A percentile compares a stretch with the other conserved stretches of the same genome.
These are phyloP conservation scores for Dione vanillae DNA, from an alignment of 2,888 invertebrate species.

Conservation along the genomic window DNA sequence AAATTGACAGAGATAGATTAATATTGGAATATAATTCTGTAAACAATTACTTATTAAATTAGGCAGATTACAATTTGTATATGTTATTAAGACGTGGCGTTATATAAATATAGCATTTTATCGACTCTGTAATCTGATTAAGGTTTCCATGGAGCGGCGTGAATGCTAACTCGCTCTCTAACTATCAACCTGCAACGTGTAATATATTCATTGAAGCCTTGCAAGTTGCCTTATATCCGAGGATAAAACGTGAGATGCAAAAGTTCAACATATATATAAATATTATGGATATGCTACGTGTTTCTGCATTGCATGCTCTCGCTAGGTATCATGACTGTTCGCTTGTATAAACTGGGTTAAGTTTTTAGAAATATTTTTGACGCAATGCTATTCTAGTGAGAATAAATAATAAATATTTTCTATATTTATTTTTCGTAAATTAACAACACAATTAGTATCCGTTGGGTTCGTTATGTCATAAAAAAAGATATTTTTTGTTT, in stretches of 20 bases:
- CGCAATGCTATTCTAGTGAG: neutral
- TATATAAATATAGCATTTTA: constrained; percentile 36
- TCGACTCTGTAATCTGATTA: constrained; percentile 42
- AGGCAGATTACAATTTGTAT: neutral
- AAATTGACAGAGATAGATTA: too few relatives aligned
- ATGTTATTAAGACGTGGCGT: neutral
- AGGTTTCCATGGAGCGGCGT: constrained; percentile 48
- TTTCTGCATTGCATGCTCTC: constrained; percentile 31
- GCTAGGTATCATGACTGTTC: constrained; percentile 31
- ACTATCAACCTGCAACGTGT: constrained; percentile 58
- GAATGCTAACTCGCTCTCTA: constrained; percentile 68
- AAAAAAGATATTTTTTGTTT: too few relatives aligned
- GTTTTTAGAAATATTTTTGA: constrained; percentile 1
- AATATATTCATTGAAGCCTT: constrained; percentile 76
- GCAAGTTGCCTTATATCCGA: constrained; percentile 59
- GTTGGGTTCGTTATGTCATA: too few relatives aligned
- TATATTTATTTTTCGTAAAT: too few relatives aligned
- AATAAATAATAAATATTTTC: neutral
- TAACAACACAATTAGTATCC: too few relatives aligned
- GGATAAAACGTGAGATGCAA: constrained; percentile 59
- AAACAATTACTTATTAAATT: too few relatives aligned
- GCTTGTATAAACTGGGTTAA: constrained; percentile 23
- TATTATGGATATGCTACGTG: constrained; percentile 49
- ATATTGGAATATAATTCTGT: neutral
- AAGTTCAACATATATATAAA: constrained; percentile 58